Conservation (phyloP, 2,888 invertebrate genomes). For the Cerceris ruficornis region DNA sequence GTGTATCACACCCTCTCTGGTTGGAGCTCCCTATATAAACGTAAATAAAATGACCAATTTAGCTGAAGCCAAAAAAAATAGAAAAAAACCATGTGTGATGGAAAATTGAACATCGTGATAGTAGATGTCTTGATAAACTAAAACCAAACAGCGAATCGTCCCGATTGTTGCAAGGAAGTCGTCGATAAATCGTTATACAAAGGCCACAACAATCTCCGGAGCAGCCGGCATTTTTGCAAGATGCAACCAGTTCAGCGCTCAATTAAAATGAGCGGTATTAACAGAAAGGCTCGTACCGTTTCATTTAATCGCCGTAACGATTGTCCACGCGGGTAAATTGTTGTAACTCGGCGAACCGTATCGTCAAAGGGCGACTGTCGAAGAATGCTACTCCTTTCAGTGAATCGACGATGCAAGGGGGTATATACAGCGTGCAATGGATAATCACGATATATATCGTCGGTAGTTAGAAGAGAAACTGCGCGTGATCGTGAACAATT, state of each 20-base stretch:
- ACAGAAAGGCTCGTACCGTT: not conserved
- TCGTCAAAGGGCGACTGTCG: slow-evolving; percentile 52
- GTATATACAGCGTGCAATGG: slow-evolving; percentile 42
- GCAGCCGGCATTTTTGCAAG: not conserved
- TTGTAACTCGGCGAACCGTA: slow-evolving; percentile 64
- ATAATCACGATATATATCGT: slow-evolving; percentile 65
- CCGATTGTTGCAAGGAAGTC: too few relatives aligned
- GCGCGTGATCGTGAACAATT: slow-evolving; percentile 78
- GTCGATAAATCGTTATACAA: too few relatives aligned
- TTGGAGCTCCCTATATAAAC: too few relatives aligned
- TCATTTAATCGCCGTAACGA: slow-evolving; percentile 26
- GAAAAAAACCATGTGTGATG: too few relatives aligned
- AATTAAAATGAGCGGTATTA: slow-evolving; percentile 1
- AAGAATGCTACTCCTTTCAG: slow-evolving; percentile 48
- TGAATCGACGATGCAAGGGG: slow-evolving; percentile 23
- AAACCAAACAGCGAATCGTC: too few relatives aligned
- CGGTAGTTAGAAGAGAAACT: slow-evolving; percentile 59
- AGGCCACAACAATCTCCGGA: not conserved
- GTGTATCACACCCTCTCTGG: too few relatives aligned
- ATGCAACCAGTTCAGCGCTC: not conserved
- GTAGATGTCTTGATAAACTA: too few relatives aligned
- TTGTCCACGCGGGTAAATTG: slow-evolving; percentile 13
- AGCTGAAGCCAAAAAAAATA: too few relatives aligned
- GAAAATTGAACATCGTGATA: too few relatives aligned
- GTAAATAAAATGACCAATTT: too few relatives aligned